Evolutionary conservation across 2,797 vertebrate species (phyloP), one percentile per base, ranked within the genome.

Genomic region (Tragelaphus eurycerus): DNA sequence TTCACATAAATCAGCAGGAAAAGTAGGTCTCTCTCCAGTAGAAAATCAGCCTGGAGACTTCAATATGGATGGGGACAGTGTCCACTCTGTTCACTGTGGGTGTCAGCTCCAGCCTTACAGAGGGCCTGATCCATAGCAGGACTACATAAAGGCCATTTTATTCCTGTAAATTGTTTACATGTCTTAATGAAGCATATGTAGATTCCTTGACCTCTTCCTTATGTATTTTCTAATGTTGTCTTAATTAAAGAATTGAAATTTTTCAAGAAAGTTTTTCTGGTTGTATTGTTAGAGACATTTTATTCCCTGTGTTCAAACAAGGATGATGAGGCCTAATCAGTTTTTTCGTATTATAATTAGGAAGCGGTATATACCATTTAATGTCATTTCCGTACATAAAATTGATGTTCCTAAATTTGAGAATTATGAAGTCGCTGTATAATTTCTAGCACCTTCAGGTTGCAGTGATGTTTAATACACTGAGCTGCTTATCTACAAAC

Each of bases 31-130:
- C 10, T 96, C 7, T 92, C 89, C 2, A 10, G 59, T 62, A 79
- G 54, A 78, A 96, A 89, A 95, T 90, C 79, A 97, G 79, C 87
- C 27, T 23, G n/a, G n/a, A 83, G 89, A 93, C 50, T 93, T 96
- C 64, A 96, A 1, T 95, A 43, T 89, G 54, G 59, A 6, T 31
- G 50, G 54, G 34, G 67, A 86, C 52, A 91, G 25, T 83, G 43
- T 48, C 34, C 38, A 14, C 46, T 90, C 81, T 96, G 21, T 95
- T 93, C 54, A 16, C 48, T 3, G 2, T 21, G 38, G 38, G 1
- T 64, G 55, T 74, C 90, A 25, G 31, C 34, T 14, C 91, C 86
- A 38, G 34, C 27, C 21, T 93, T 54, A 1, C 46, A 52, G 71
- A 92, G 19, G 34, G 46, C 50, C 83, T 62, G 27, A n/a, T 34